Evolutionary conservation across 2,888 invertebrate species (phyloP).

Genomic region (Smittia sp.): DNA sequence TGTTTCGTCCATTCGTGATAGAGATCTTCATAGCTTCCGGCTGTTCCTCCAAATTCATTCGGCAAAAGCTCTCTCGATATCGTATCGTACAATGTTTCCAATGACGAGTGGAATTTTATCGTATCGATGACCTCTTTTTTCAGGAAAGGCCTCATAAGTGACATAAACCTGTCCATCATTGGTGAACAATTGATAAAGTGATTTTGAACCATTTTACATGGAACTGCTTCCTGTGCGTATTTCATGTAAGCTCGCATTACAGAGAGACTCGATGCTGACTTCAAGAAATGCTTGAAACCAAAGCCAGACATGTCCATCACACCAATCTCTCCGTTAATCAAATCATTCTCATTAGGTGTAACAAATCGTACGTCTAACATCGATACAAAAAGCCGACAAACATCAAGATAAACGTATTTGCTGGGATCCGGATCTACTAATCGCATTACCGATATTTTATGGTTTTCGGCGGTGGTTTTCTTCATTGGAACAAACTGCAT

Average conservation of each 20-base stretch:
- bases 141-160: slow-evolving; percentile 8
- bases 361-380: slow-evolving; percentile 14
- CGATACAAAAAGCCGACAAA: neutral
- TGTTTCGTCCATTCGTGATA: slow-evolving; percentile 7
- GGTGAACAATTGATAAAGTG: slow-evolving; percentile 33
- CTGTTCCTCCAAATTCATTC: slow-evolving; percentile 28
- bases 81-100: neutral
- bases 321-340: slow-evolving; percentile 21
- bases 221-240: slow-evolving; percentile 30
- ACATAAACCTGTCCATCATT: slow-evolving; percentile 15
- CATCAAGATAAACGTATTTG: neutral
- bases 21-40: neutral
- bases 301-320: slow-evolving; percentile 16
- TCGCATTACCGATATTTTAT: slow-evolving; percentile 65
- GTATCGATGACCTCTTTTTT: slow-evolving; percentile 13
- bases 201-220: slow-evolving; percentile 28
- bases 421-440: slow-evolving; percentile 60
- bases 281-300: slow-evolving; percentile 19
- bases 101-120: neutral
- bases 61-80: slow-evolving; percentile 23
- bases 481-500: slow-evolving; percentile 56
- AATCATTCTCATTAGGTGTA: neutral
- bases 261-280: neutral
- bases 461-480: slow-evolving; percentile 63
- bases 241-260: neutral